phyloP scores from a whole-genome alignment of 2,888 invertebrate genomes.

The Epistrophe grossulariae region DNA sequence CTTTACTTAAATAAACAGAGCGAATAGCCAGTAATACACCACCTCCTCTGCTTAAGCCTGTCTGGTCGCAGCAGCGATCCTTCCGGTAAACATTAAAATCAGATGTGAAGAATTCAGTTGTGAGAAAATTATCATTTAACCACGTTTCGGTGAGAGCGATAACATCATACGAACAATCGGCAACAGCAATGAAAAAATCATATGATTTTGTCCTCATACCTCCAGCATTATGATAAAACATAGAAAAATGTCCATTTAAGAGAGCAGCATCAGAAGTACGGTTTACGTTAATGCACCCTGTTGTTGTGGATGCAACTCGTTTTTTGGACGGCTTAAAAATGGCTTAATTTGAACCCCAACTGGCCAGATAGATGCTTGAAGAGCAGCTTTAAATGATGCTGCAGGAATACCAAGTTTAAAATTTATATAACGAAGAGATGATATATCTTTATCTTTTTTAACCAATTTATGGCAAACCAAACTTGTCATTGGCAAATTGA shows the following conservation, averaged over 20 bases:
- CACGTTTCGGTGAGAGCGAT: slow-evolving; percentile 15
- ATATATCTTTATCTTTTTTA: not conserved
- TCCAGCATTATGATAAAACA: slow-evolving; percentile 25
- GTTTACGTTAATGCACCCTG: no score
- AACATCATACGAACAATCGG: slow-evolving; percentile 22
- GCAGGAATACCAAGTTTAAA: not conserved
- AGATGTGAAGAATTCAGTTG: not conserved
- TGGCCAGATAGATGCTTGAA: not conserved
- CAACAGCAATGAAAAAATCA: slow-evolving; percentile 26
- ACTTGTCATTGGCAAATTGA: not conserved
- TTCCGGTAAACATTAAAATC: not conserved
- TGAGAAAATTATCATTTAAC: slow-evolving; percentile 7
- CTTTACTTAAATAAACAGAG: not conserved
- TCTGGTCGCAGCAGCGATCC: not conserved
- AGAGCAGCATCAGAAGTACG: no score
- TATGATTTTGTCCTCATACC: slow-evolving; percentile 27
- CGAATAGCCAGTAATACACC: not conserved
- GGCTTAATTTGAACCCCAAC: not conserved
- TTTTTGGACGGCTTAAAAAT: not conserved
- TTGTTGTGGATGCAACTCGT: not conserved
- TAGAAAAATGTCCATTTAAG: not conserved
- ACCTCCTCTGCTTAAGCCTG: not conserved
- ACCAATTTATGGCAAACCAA: not conserved
- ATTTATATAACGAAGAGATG: not conserved
- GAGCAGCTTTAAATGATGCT: not conserved